Base-by-base conservation (phyloP, 2,888 invertebrate species). In the Perdita meconis region DNA sequence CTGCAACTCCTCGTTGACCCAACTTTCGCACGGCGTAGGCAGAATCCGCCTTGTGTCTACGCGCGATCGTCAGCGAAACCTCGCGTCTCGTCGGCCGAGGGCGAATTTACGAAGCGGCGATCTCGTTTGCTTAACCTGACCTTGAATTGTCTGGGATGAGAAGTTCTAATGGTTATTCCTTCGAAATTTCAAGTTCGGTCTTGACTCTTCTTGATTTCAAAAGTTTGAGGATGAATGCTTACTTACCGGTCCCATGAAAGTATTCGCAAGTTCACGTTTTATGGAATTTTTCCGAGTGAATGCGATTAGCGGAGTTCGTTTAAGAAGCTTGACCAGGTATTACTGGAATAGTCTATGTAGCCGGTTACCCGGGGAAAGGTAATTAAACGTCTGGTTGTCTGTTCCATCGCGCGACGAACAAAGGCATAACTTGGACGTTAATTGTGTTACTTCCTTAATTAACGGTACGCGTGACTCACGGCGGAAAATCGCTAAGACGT, bases 61-160 rank as follows among this genome's bases (percentile, higher is more conserved):
- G 26, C 47, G 47, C 68, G 38, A 56, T 70, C 65, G 64, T 70
- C 69, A 47, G 69, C 64, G 22, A 19, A 70, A 56, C 63, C 53
- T 53, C 61, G 22, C 36, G 12, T 16, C 42, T 22, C 2, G n/a
- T 34, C n/a, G 44, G n/a, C 13, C 8, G 50, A 47, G 13, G 22
- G n/a, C 38, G 12, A 12, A 13, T 12, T 22, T 22, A 24, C 24
- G 57, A 16, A 24, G 5, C 42, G 47, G 47, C 19, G 22, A 47
- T 47, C 8, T 19, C 47, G 16, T 6, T 30, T 30, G 30, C 2
- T 30, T 6, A 6, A 30, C 30, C 6, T 2, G 30, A 30, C 6
- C 30, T 30, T 30, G 30, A 30, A 6, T 30, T 30, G 2, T 30
- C 30, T 30, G 30, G 30, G 2, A 30, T 30, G 2, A 2, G 6